phyloP scores from a whole-genome alignment of 1,140 invertebrate species.

The Platyscapa corneri region DNA sequence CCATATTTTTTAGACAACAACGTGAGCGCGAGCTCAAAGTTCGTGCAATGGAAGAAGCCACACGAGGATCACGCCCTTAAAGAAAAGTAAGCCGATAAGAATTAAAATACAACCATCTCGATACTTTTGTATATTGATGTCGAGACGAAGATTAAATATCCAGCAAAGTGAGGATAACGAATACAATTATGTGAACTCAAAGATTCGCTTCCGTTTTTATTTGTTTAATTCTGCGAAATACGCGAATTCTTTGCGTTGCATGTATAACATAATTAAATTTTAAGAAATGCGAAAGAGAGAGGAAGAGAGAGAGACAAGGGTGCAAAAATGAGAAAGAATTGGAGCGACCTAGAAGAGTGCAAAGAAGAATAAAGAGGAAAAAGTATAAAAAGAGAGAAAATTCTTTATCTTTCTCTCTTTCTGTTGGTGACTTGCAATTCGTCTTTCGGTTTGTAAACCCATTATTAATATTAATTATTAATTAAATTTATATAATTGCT shows the following conservation, averaged over 20 bases:
- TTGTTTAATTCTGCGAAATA: slow-evolving; percentile 50
- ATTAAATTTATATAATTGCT: slow-evolving; percentile 48
- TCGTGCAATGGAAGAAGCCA: slow-evolving; percentile 88
- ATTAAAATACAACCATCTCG: slow-evolving; percentile 36
- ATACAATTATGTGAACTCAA: slow-evolving; percentile 57
- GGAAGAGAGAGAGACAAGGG: background rate
- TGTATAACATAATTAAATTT: slow-evolving; percentile 38
- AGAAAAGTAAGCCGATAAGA: slow-evolving; percentile 50
- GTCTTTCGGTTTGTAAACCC: slow-evolving; percentile 44
- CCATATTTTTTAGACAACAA: slow-evolving; percentile 80
- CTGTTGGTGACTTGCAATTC: slow-evolving; percentile 34
- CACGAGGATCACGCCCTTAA: slow-evolving; percentile 83
- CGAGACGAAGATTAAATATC: slow-evolving; percentile 49
- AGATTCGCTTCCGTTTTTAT: slow-evolving; percentile 59
- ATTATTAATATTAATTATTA: slow-evolving; percentile 43
- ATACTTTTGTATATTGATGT: slow-evolving; percentile 31
- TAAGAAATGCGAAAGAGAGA: background rate
- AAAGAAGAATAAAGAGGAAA: background rate
- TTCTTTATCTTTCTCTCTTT: slow-evolving; percentile 19
- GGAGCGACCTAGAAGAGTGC: background rate
- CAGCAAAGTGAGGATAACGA: slow-evolving; percentile 51
- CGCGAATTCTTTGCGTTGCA: slow-evolving; percentile 37
- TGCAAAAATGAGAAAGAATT: background rate
- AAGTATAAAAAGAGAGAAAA: background rate
- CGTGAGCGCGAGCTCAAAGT: slow-evolving; percentile 89